Conservation (phyloP, 2,113 vertebrate genomes). For the Candoia aspera region DNA sequence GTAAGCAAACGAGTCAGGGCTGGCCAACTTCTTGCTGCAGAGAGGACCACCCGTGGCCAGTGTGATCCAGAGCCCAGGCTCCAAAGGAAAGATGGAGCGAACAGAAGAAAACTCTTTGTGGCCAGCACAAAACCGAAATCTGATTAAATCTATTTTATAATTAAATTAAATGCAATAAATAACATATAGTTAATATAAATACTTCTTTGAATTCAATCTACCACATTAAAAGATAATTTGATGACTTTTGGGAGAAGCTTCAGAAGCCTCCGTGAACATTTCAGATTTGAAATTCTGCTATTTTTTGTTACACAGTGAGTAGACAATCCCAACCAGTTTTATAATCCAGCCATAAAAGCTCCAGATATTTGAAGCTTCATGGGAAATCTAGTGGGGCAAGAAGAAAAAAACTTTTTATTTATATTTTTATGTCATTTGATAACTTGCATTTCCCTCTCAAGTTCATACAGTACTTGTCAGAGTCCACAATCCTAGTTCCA, state of each 20-base stretch:
- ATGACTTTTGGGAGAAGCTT: neutral
- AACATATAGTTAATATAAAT: neutral
- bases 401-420: neutral
- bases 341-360: conserved; percentile 10
- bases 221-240: neutral
- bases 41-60: neutral
- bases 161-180: neutral
- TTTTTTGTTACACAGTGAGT: neutral
- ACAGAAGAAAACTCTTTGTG: neutral
- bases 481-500: no score
- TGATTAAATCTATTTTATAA: neutral
- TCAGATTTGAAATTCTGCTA: conserved; percentile 22
- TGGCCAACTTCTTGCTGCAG: neutral
- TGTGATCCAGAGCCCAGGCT: neutral
- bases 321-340: neutral
- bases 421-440: neutral
- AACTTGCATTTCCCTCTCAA: no score
- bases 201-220: neutral
- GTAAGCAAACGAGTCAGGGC: neutral
- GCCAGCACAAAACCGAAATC: neutral
- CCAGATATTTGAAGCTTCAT: neutral
- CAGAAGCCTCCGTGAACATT: conserved; percentile 28
- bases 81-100: no score
- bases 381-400: neutral
- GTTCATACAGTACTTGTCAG: no score